Evolutionary conservation across 2,888 invertebrate species (phyloP).

Genomic region (Plagodis dolabraria): DNA sequence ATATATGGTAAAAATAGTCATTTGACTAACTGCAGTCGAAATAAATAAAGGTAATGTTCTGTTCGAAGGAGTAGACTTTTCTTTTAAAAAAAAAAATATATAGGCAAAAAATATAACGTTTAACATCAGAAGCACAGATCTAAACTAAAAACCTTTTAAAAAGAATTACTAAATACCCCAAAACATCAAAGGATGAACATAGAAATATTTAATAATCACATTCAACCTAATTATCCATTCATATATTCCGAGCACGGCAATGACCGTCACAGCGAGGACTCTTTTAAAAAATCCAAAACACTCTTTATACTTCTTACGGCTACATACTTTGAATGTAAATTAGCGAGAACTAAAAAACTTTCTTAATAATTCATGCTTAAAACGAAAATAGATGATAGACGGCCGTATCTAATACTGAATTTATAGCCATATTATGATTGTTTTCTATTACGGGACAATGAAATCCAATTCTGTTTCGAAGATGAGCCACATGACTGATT

Average conservation of each 20-base stretch:
- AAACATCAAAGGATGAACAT: conserved; percentile 37
- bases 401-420: conserved; percentile 66
- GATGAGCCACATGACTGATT: conserved; percentile 52
- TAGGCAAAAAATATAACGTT: too few relatives aligned
- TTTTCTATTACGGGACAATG: conserved; percentile 68
- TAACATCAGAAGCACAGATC: too few relatives aligned
- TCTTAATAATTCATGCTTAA: conserved; percentile 41
- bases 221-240: conserved; percentile 66
- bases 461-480: conserved; percentile 51
- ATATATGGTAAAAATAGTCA: too few relatives aligned
- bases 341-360: conserved; percentile 59
- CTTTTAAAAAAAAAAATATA: too few relatives aligned
- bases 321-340: conserved; percentile 74
- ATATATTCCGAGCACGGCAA: conserved; percentile 71
- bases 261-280: conserved; percentile 54
- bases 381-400: conserved; percentile 62
- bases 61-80: too few relatives aligned
- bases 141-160: neutral
- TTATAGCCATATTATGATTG: conserved; percentile 69
- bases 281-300: conserved; percentile 59
- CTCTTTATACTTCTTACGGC: conserved; percentile 56
- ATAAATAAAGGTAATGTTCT: too few relatives aligned
- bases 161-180: neutral
- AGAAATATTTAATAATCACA: conserved; percentile 54
- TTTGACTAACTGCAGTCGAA: too few relatives aligned